Percentiles rank a stretch among this genome's conserved stretches.
phyloP scores from a whole-genome alignment of 1,140 invertebrate genomes.

The Drosophila bocqueti region DNA sequence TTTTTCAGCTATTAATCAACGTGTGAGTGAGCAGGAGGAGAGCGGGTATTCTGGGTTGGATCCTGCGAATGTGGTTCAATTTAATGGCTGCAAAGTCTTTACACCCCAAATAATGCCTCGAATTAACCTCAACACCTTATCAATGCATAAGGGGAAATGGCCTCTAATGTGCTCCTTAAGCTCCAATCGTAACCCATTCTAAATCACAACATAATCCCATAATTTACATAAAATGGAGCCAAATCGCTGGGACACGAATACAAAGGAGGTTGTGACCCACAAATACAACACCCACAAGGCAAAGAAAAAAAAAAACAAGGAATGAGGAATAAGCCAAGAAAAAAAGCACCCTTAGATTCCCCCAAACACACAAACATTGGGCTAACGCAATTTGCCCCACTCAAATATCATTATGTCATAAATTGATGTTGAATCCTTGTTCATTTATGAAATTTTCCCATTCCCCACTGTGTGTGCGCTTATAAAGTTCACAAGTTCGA shows the following conservation, averaged over 20 bases:
- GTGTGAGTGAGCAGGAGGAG: conserved; percentile 23
- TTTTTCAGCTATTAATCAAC: conserved; percentile 79
- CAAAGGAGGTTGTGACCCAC: conserved; percentile 59
- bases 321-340: neutral
- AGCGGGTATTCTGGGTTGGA: conserved; percentile 5
- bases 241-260: conserved; percentile 45
- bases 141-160: conserved; percentile 32
- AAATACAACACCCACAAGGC: conserved; percentile 9
- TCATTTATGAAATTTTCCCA: conserved; percentile 82
- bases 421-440: conserved; percentile 80
- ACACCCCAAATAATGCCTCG: conserved; percentile 7
- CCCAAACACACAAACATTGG: conserved; percentile 38
- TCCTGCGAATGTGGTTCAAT: conserved; percentile 20
- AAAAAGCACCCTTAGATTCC: conserved; percentile 4
- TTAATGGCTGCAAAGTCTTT: conserved; percentile 33
- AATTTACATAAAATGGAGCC: conserved; percentile 81
- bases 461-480: conserved; percentile 30
- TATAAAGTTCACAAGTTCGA: conserved; percentile 52
- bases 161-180: conserved; percentile 54
- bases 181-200: conserved; percentile 64
- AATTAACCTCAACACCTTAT: conserved; percentile 61
- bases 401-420: conserved; percentile 78
- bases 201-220: conserved; percentile 81
- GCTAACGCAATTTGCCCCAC: conserved; percentile 58
- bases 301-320: neutral